Conservation (phyloP, 2,797 vertebrate species). For the Lateolabrax maculatus region DNA sequence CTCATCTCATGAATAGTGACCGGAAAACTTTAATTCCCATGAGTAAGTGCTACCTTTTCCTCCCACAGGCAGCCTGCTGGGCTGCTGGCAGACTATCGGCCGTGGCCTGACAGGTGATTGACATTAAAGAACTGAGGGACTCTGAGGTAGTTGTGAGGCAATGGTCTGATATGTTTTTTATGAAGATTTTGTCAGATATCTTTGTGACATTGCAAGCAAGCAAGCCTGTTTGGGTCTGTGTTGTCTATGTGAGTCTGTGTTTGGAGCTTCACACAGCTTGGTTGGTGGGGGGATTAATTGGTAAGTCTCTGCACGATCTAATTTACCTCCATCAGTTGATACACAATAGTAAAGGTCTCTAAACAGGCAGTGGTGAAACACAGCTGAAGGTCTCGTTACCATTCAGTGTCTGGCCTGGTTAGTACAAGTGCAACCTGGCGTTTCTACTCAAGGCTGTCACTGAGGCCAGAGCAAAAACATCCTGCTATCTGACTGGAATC, state of each 20-base stretch:
- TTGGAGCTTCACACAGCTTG: constrained; percentile 40
- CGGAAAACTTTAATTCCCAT: constrained; percentile 62
- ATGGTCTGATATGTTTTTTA: constrained; percentile 55
- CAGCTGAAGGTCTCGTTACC: constrained; percentile 77
- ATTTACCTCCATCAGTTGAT: constrained; percentile 82
- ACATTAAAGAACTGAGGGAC: constrained; percentile 76
- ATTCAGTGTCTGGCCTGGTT: constrained; percentile 74
- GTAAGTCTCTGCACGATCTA: constrained; percentile 76
- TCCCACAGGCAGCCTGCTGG: constrained; percentile 69
- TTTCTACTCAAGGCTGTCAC: constrained; percentile 53
- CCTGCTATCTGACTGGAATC: constrained; percentile 72
- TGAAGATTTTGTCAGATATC: constrained; percentile 64
- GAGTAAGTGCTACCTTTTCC: constrained; percentile 53
- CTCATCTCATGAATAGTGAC: constrained; percentile 52
- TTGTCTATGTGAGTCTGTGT: constrained; percentile 52
- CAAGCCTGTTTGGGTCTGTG: constrained; percentile 43
- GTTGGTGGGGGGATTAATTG: constrained; percentile 79
- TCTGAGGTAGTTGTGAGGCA: constrained; percentile 56
- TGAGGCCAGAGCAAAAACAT: constrained; percentile 57
- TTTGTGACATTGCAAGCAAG: constrained; percentile 49
- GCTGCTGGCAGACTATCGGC: constrained; percentile 72
- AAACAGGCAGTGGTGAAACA: constrained; percentile 80
- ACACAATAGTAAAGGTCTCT: constrained; percentile 77
- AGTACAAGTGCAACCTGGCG: constrained; percentile 62
- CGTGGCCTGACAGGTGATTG: constrained; percentile 73